Evolutionary conservation across 2,113 vertebrate species (phyloP).

Genomic region (Thalassarche chlororhynchos): DNA sequence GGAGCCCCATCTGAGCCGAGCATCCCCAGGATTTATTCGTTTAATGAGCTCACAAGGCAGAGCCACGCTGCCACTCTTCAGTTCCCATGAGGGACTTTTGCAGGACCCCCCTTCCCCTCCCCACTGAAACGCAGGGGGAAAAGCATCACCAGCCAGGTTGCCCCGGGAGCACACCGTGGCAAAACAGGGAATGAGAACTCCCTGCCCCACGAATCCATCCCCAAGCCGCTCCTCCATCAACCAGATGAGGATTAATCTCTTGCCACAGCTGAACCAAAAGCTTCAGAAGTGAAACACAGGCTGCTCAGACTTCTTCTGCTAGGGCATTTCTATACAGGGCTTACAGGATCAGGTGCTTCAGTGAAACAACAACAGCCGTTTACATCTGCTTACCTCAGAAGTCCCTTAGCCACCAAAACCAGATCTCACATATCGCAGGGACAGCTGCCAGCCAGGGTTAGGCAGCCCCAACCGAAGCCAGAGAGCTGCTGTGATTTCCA

Average conservation of each 20-base stretch:
- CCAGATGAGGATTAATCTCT: background rate
- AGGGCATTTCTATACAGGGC: background rate
- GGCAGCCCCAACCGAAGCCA: background rate
- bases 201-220: rapidly evolving
- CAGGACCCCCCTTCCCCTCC: background rate
- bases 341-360: background rate
- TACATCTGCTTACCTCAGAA: background rate
- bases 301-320: background rate
- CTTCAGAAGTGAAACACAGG: background rate
- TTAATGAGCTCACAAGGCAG: background rate
- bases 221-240: rapidly evolving
- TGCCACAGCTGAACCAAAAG: background rate
- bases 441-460: background rate
- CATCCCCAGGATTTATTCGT: background rate
- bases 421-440: rapidly evolving
- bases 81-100: background rate
- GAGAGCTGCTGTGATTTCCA: background rate
- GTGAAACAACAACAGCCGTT: background rate
- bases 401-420: background rate
- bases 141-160: background rate
- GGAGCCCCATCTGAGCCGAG: background rate
- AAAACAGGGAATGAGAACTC: background rate
- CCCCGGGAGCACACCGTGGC: background rate
- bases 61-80: background rate
- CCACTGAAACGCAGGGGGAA: background rate